phyloP scores from a whole-genome alignment of 2,888 invertebrate species.

The Malacosoma neustria region DNA sequence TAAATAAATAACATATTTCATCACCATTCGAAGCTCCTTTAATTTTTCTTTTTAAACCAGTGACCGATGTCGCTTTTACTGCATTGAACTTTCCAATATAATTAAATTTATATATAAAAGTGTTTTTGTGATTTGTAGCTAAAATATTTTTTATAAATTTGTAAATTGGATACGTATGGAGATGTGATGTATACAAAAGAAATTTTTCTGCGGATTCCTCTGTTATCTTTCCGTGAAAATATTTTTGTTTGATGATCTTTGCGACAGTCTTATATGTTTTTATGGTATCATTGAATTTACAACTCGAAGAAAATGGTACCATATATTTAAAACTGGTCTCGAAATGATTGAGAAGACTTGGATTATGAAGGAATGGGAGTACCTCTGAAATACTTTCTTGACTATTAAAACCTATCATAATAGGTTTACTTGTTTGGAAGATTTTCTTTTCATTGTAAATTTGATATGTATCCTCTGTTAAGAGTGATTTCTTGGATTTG shows the following conservation, averaged over 20 bases:
- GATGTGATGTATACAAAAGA: conserved; percentile 55
- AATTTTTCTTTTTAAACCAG: conserved; percentile 26
- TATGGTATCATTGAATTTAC: conserved; percentile 37
- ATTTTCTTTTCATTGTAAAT: conserved; percentile 16
- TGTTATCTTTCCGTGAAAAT: conserved; percentile 38
- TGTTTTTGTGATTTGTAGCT: conserved; percentile 20
- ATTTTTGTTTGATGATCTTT: conserved; percentile 36
- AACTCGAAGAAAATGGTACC: conserved; percentile 51
- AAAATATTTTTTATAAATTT: conserved; percentile 46
- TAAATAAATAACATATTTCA: conserved; percentile 63
- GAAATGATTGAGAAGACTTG: conserved; percentile 40
- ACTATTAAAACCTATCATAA: conserved; percentile 66
- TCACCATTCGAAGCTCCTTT: conserved; percentile 65
- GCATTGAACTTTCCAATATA: conserved; percentile 53
- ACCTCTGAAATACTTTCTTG: conserved; percentile 64
- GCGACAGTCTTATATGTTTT: conserved; percentile 33
- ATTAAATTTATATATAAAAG: conserved; percentile 63
- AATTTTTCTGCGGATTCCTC: conserved; percentile 39
- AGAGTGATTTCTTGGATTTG: conserved; percentile 30
- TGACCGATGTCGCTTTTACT: conserved; percentile 41
- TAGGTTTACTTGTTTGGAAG: conserved; percentile 30
- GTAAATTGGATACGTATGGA: conserved; percentile 54
- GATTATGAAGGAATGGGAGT: conserved; percentile 51
- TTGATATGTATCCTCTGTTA: conserved; percentile 26
- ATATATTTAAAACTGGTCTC: conserved; percentile 45